Conservation (phyloP, 2,113 vertebrate species). For the Xiphorhynchus elegans region DNA sequence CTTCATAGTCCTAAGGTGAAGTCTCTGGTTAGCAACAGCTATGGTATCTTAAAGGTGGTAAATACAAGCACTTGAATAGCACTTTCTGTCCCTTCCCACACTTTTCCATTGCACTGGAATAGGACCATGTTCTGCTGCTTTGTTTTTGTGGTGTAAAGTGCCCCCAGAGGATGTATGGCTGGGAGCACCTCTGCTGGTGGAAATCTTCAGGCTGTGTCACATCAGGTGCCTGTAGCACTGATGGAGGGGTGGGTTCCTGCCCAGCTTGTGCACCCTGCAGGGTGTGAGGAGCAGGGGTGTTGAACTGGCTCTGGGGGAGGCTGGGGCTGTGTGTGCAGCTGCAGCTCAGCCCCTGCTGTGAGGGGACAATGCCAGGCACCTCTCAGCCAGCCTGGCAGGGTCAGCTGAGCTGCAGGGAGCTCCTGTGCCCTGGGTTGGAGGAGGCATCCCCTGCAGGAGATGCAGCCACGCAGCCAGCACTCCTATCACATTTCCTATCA, state of each 20-base stretch:
- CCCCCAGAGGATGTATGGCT: not conserved
- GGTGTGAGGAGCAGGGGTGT: not conserved
- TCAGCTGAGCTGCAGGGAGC: not conserved
- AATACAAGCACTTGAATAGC: not conserved
- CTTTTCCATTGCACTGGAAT: not conserved
- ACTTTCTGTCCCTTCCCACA: not conserved
- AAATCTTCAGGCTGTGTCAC: not conserved
- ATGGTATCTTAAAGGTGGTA: not conserved
- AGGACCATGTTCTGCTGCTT: not conserved
- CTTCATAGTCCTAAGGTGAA: not conserved
- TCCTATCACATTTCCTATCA: not conserved
- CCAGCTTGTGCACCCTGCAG: not conserved
- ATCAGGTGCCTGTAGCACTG: not conserved
- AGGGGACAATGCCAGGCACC: not conserved
- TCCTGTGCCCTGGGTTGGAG: fast-evolving
- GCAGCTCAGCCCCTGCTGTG: not conserved
- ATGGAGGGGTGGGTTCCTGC: not conserved
- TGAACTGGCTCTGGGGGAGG: not conserved
- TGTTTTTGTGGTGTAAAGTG: not conserved
- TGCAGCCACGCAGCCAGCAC: not conserved
- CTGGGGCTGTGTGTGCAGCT: not conserved
- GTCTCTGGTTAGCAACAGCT: not conserved
- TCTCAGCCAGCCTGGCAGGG: not conserved
- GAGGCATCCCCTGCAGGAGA: not conserved
- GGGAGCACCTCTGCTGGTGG: not conserved